Base-by-base conservation (phyloP, 2,797 vertebrate genomes). In the Hypotaenidia philippensis region DNA sequence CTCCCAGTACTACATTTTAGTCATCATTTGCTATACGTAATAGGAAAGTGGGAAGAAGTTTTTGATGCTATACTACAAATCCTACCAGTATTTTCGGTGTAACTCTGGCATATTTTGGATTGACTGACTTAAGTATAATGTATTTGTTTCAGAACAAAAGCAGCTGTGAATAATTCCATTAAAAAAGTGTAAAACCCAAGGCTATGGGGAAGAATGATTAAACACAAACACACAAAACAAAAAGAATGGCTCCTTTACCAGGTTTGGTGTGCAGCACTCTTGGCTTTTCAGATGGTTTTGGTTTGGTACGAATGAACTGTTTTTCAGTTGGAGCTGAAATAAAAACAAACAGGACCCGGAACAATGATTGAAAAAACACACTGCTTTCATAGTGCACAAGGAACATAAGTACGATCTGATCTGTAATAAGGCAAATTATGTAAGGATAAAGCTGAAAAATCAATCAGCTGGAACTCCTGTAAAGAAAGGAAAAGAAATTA, bases 261-360 rank as follows among this genome's bases (percentile, higher is more conserved):
- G 97, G 93, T 96, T 77, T 98, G 6, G 94, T 97, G 86, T 97
- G 90, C 90, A 96, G 93, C 36, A 92, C n/a, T 95, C 97, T 94
- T 5, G 93, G 57, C 80, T 89, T 96, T 75, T 81, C 94, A 74
- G 96, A 60, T 88, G 90, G 21, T 85, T 96, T 98, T 97, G 65
- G 91, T 87, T 96, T 97, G 83, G 61, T 91, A 83, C 96, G 94
- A 96, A 97, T 66, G 29, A 96, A 93, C 1, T 57, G 66, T 76
- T 96, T 96, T 80, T 97, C 96, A 83, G 91, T 80, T 83, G 96
- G 89, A 96, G 91, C 97, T 98, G 97, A 93, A 98, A 98, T 92
- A 80, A 83, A 93, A 96, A 74, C 38, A 91, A 87, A 95, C 20
- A 87, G 63, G 22, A 88, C 45, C 59, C 77, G 7, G 79, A 83